A percentile compares a stretch with the other conserved stretches of the same genome.
These are phyloP conservation scores for Bruchidius siliquastri DNA, from an alignment of 2,888 invertebrate genomes.

Conservation along the genomic window DNA sequence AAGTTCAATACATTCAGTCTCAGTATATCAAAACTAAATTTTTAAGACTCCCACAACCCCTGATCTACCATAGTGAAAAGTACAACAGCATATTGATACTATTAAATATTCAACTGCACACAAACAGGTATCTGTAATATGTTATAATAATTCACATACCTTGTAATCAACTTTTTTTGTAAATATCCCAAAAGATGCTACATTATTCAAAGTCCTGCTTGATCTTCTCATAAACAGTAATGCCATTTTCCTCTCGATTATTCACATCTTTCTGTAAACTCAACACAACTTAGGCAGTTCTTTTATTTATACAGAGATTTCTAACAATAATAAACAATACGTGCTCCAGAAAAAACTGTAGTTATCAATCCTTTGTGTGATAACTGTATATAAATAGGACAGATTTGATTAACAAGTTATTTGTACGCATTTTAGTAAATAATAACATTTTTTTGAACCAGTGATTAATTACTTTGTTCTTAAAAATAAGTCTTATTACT, in stretches of 20 bases:
- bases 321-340: background rate
- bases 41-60: too few species aligned
- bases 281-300: background rate
- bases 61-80: too few species aligned
- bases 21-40: too few species aligned
- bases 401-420: background rate
- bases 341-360: background rate
- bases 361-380: background rate
- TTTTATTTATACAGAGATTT: background rate
- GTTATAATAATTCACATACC: slow-evolving; percentile 18
- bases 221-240: slow-evolving; percentile 6
- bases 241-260: slow-evolving; percentile 5
- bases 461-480: background rate
- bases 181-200: slow-evolving; percentile 18
- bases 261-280: background rate
- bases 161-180: slow-evolving; percentile 20
- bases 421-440: background rate
- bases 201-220: slow-evolving; percentile 11
- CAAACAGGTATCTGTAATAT: too few species aligned
- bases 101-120: too few species aligned
- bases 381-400: background rate
- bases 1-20: too few species aligned
- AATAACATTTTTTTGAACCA: background rate
- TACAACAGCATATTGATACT: too few species aligned
- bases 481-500: background rate